Evolutionary conservation across 1,140 invertebrate species (phyloP).

Genomic region (Lordiphosa stackelbergi): DNA sequence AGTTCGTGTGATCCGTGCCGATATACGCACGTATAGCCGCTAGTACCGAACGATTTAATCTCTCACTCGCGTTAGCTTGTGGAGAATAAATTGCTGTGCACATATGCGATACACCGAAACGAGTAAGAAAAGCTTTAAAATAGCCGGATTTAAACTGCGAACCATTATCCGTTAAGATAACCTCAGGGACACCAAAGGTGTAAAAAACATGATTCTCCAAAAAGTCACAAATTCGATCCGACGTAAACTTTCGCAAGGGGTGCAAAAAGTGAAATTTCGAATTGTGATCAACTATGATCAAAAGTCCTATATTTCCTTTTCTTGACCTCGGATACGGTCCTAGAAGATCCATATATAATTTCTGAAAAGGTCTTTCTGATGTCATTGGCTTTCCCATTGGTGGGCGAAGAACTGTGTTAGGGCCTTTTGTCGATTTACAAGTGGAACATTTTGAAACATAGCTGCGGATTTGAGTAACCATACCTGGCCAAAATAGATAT

Average conservation of each 20-base stretch:
- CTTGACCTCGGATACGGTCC: conserved; percentile 1
- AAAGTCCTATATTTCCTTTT: not conserved
- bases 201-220: conserved; percentile 7
- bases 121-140: conserved; percentile 2
- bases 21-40: too few species aligned
- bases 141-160: not conserved
- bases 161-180: conserved; percentile 3
- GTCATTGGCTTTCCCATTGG: not conserved
- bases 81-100: too few species aligned
- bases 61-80: too few species aligned
- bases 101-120: conserved; percentile 5
- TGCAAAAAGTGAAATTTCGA: conserved; percentile 8
- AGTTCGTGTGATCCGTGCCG: too few species aligned
- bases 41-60: too few species aligned
- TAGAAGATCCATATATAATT: not conserved
- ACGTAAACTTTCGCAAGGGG: conserved; percentile 1
- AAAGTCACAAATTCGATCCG: not conserved
- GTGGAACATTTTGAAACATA: too few species aligned
- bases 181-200: conserved; percentile 4
- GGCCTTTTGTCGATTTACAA: not conserved
- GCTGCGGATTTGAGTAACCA: too few species aligned
- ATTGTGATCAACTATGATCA: conserved; percentile 6
- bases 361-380: conserved; percentile 3
- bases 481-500: too few species aligned
- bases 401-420: conserved; percentile 1